Percentiles rank a stretch among this genome's conserved stretches.
phyloP scores from a whole-genome alignment of 92 coral and sea anemone genomes.

The Umimayanthus kanabou region DNA sequence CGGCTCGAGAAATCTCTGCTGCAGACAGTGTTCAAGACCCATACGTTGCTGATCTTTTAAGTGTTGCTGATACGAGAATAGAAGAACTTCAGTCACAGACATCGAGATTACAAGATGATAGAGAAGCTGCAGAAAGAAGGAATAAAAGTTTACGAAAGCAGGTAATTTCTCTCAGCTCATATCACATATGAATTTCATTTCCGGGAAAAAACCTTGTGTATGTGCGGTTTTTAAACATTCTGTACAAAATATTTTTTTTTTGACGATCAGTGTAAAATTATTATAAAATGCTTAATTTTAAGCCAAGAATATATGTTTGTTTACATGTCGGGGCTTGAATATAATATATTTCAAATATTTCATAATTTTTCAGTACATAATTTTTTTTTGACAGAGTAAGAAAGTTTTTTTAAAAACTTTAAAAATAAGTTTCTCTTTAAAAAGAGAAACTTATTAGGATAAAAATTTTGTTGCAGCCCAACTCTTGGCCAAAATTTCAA shows the following conservation, averaged over 20 bases:
- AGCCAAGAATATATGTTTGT: background rate
- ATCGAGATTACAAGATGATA: conserved; percentile 73
- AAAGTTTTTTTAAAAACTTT: too few relatives aligned
- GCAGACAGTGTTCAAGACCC: conserved; percentile 79
- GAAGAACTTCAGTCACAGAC: conserved; percentile 85
- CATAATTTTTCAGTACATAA: background rate
- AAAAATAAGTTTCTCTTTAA: too few relatives aligned
- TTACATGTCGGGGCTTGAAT: background rate
- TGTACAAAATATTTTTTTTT: background rate
- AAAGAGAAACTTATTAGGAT: background rate
- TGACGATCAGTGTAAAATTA: background rate
- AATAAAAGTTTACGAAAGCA: conserved; percentile 95
- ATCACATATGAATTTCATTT: background rate
- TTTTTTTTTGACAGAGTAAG: background rate
- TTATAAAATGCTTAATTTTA: background rate
- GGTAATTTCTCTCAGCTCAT: conserved; percentile 47
- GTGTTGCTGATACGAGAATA: conserved; percentile 94
- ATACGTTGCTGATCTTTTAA: conserved; percentile 94
- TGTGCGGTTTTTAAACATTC: background rate
- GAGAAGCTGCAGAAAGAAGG: conserved; percentile 87
- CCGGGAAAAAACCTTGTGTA: background rate
- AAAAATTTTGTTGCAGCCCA: background rate
- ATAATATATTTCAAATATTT: background rate
- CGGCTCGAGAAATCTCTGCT: conserved; percentile 64
- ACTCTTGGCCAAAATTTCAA: background rate